phyloP scores from a whole-genome alignment of 2,888 invertebrate genomes.

The Drosophila subsilvestris region DNA sequence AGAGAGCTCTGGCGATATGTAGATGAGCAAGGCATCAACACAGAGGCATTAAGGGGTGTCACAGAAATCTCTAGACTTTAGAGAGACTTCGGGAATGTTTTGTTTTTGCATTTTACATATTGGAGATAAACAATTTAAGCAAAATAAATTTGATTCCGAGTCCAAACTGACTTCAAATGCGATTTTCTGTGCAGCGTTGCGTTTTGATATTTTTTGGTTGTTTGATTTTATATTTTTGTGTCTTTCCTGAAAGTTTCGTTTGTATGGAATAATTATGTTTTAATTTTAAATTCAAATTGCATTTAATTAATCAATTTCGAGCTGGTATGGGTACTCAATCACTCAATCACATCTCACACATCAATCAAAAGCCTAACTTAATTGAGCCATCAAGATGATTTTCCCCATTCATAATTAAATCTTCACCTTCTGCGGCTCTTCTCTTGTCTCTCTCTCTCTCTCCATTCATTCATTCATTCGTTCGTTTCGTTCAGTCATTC shows the following conservation, averaged over 20 bases:
- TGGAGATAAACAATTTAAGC: too few relatives aligned
- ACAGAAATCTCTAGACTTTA: neutral
- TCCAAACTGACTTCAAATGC: too few relatives aligned
- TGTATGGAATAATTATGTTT: neutral
- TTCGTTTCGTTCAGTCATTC: conserved; percentile 1
- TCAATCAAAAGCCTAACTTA: conserved; percentile 1
- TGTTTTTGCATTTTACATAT: too few relatives aligned
- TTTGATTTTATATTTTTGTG: too few relatives aligned
- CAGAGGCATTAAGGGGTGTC: neutral
- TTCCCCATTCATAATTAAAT: conserved; percentile 1
- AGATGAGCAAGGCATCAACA: too few relatives aligned
- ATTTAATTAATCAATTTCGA: conserved; percentile 26
- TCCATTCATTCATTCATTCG: neutral
- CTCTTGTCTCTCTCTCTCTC: too few relatives aligned
- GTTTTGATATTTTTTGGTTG: too few relatives aligned
- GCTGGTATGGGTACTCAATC: conserved; percentile 8
- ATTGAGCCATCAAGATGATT: neutral
- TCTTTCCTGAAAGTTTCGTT: neutral
- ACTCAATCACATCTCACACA: conserved; percentile 15
- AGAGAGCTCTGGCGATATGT: neutral
- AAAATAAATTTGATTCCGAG: too few relatives aligned
- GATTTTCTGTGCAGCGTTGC: too few relatives aligned
- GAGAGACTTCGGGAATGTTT: too few relatives aligned
- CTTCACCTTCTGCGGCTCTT: neutral
- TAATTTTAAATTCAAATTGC: conserved; percentile 14